Base-by-base conservation (phyloP, 2,888 invertebrate genomes). In the Urechis unicinctus region DNA sequence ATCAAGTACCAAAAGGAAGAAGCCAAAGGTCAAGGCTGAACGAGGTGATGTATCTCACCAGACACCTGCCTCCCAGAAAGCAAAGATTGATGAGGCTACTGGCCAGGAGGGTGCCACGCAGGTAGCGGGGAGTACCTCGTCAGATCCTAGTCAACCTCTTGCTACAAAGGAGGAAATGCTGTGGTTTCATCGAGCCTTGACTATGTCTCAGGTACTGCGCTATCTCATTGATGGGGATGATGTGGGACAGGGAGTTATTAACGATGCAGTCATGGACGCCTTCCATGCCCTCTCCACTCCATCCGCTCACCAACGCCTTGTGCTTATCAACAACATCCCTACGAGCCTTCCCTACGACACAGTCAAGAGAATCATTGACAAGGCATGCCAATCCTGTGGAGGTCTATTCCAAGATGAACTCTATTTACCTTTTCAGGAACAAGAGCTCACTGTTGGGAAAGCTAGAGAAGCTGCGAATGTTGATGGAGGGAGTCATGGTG, bases 91-190 rank as follows among this genome's bases (percentile, higher is more conserved):
- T 6, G 9, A 36, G 6, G 21, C 6, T 21, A n/a, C 5, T 24
- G 30, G 4, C 50, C 17, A 21, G 9, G 9, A 25, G 9, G 50
- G 5, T 13, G 29, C 50, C 31, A 50, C 36, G 9, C 9, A 9
- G 9, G 9, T 17, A 36, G 9, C 36, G 9, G 9, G 9, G 9
- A 13, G 9, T 17, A 13, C 36, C 36, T 36, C 36, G 9, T 36
- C 36, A 9, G 36, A 17, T 17, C 9, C 9, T 17, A 36, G 55
- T 13, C 66, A 66, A 51, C 62, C 65, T 6, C n/a, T n/a, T n/a
- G n/a, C n/a, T n/a, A n/a, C n/a, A n/a, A n/a, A n/a, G n/a, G 76
- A 76, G 48, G 74, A 75, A 46, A 67, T 71, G 59, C 60, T 72
- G 1, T 76, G 76, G 76, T 71, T 74, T 49, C 69, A 73, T 45